phyloP scores from a whole-genome alignment of 2,113 vertebrate genomes.

The Corvus moneduloides region DNA sequence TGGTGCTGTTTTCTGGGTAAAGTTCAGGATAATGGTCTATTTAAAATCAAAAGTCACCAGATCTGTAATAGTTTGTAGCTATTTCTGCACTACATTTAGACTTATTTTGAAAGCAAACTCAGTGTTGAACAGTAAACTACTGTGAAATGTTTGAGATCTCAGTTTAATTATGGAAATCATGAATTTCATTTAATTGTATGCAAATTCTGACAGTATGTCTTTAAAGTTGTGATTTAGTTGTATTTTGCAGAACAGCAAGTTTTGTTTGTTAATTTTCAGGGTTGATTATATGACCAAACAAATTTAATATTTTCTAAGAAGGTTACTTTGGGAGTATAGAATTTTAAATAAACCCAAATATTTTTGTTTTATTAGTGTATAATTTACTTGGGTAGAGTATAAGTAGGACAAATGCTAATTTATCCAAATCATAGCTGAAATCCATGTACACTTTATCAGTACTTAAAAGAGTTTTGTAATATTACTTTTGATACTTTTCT shows the following conservation, averaged over 20 bases:
- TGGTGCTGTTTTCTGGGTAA: not conserved
- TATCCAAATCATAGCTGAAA: not conserved
- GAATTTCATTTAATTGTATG: not conserved
- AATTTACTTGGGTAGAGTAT: not conserved
- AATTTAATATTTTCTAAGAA: not conserved
- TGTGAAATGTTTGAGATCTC: not conserved
- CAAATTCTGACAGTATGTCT: not conserved
- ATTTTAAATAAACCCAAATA: not conserved
- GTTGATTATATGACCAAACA: not conserved
- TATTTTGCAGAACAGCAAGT: not conserved
- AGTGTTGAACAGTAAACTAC: not conserved
- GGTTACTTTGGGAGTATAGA: not conserved
- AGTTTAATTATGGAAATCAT: not conserved
- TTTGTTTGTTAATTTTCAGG: not conserved
- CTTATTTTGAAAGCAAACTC: not conserved
- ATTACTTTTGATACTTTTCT: not conserved
- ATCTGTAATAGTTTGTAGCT: not conserved
- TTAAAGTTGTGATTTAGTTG: not conserved
- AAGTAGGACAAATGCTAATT: not conserved
- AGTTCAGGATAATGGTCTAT: not conserved
- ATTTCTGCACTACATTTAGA: not conserved
- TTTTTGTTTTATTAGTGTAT: not conserved
- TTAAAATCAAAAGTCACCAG: not conserved
- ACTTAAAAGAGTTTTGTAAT: not conserved
- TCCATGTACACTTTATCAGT: not conserved